These are phyloP conservation scores for Sminthurides bifidus DNA, from an alignment of 1,140 invertebrate genomes.

Conservation along the genomic window DNA sequence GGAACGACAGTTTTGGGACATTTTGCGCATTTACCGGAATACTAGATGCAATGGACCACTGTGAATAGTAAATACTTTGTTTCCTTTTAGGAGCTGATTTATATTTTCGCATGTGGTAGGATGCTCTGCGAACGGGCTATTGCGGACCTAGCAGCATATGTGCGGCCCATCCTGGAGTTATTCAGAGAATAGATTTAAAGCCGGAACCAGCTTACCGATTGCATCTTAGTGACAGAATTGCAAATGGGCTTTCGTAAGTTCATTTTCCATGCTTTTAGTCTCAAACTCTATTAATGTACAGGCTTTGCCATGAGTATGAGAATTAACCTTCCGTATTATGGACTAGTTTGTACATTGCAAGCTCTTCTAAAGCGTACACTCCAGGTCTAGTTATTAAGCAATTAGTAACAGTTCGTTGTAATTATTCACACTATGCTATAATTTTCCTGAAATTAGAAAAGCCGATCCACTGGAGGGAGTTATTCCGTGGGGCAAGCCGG, in stretches of 20 bases:
- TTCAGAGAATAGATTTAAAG: constrained; percentile 12
- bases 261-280: background rate
- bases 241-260: constrained; percentile 20
- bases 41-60: background rate
- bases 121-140: constrained; percentile 22
- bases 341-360: background rate
- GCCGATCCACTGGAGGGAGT: constrained; percentile 26
- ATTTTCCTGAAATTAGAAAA: constrained; percentile 8
- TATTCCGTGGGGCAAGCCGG: constrained; percentile 17
- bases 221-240: constrained; percentile 22
- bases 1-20: too few relatives aligned
- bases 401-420: background rate
- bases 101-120: constrained; percentile 12
- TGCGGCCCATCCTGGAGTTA: background rate
- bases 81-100: background rate
- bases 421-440: background rate
- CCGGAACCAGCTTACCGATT: constrained; percentile 23
- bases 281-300: background rate
- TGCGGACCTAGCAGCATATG: constrained; percentile 16
- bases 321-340: background rate
- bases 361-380: background rate
- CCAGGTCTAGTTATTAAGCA: background rate
- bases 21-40: too few relatives aligned
- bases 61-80: background rate
- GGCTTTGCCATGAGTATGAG: background rate